These are phyloP conservation scores for Pseudomyrmex concolor DNA, from an alignment of 1,140 invertebrate species.

Conservation along the genomic window DNA sequence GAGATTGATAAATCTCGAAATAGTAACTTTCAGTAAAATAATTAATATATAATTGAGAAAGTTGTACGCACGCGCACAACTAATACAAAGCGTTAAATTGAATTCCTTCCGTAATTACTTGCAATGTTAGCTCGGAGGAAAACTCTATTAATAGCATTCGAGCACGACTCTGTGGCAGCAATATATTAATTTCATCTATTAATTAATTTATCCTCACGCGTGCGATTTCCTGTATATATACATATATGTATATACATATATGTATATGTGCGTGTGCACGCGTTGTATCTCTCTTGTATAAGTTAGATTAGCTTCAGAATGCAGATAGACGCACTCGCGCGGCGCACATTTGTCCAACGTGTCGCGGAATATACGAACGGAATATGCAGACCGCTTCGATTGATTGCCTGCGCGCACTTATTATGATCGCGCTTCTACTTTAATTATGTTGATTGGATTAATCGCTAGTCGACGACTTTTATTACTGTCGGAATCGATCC, in stretches of 20 bases:
- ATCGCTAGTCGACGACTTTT: constrained; percentile 51
- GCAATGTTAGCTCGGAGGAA: constrained; percentile 10
- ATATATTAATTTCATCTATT: constrained; percentile 64
- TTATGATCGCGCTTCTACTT: constrained; percentile 68
- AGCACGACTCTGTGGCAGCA: background rate
- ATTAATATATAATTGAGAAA: constrained; percentile 25
- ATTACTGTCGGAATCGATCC: background rate
- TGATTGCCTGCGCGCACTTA: constrained; percentile 55
- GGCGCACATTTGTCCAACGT: constrained; percentile 53
- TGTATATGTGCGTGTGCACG: too few relatives aligned
- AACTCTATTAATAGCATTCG: constrained; percentile 27
- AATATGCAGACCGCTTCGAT: background rate
- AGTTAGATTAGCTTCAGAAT: constrained; percentile 38
- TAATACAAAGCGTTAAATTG: constrained; percentile 27
- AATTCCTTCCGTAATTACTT: constrained; percentile 18
- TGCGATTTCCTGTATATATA: background rate
- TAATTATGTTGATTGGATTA: constrained; percentile 72
- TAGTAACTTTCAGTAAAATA: constrained; percentile 4
- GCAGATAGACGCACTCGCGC: constrained; percentile 43
- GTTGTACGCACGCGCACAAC: too few relatives aligned
- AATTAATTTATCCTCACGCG: constrained; percentile 23
- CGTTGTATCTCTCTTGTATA: background rate
- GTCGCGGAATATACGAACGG: constrained; percentile 5
- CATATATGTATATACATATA: too few relatives aligned
- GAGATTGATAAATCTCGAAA: too few relatives aligned